Percentiles rank a stretch among this genome's conserved stretches.
Evolutionary conservation across 2,113 vertebrate species (phyloP).

Genomic region (Tiliqua scincoides): DNA sequence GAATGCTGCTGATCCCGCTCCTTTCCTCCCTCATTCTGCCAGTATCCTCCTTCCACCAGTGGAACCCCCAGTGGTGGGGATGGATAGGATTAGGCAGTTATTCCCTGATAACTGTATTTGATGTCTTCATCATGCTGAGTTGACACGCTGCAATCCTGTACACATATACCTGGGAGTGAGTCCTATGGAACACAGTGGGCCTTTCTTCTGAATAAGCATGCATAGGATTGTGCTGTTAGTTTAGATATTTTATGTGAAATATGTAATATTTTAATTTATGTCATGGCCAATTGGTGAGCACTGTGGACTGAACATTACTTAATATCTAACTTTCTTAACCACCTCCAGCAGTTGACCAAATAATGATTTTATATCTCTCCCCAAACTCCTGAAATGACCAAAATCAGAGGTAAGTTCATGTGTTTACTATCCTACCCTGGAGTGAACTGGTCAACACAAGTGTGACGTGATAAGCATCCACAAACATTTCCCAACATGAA

Average conservation of each 20-base stretch:
- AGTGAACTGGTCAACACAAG: background rate
- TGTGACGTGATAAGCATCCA: background rate
- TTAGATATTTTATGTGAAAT: background rate
- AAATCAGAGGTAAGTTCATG: background rate
- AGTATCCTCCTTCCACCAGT: no score
- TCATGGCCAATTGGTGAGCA: background rate
- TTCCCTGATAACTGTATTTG: no score
- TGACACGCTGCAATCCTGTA: background rate
- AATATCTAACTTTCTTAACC: background rate
- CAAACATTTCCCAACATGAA: background rate
- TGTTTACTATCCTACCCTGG: background rate
- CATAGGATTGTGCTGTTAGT: background rate
- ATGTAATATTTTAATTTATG: background rate
- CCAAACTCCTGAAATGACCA: background rate
- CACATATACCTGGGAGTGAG: background rate
- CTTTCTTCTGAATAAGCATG: background rate
- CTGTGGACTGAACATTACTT: background rate
- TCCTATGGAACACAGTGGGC: background rate
- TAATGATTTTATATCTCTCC: no score
- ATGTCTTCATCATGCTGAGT: no score
- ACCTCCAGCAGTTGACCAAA: background rate
- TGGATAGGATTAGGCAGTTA: no score
- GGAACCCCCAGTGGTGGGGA: no score
- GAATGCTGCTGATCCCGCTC: no score
- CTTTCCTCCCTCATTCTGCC: no score